Evolutionary conservation across 37 sponge, comb jelly and placozoan species (phyloP).

Genomic region (Geodia barretti): DNA sequence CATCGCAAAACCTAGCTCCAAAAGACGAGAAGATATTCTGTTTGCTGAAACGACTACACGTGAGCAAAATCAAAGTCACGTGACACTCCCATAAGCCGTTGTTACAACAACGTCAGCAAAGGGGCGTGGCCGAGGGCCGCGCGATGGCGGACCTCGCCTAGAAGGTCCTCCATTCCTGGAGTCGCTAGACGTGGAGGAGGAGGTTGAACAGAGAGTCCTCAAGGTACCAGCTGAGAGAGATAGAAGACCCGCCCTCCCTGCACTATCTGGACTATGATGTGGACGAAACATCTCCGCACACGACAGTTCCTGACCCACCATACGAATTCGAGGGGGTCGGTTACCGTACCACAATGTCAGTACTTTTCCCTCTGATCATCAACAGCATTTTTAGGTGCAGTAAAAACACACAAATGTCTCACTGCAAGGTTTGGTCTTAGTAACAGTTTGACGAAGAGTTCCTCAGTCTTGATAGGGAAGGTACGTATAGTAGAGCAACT

Average conservation of each 20-base stretch:
- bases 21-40: too few relatives aligned
- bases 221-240: background rate
- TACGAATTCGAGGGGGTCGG: slow-evolving; percentile 83
- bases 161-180: background rate
- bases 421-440: slow-evolving; percentile 81
- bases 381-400: background rate
- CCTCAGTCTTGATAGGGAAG: slow-evolving; percentile 79
- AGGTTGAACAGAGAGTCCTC: background rate
- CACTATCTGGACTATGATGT: background rate
- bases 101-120: too few relatives aligned
- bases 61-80: background rate
- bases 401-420: too few relatives aligned
- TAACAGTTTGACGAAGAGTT: slow-evolving; percentile 79
- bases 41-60: background rate
- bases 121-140: too few relatives aligned
- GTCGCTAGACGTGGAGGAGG: background rate
- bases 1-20: too few relatives aligned
- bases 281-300: background rate
- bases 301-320: slow-evolving; percentile 79
- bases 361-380: background rate
- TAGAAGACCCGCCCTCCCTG: background rate
- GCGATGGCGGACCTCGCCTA: background rate
- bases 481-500: slow-evolving; percentile 15
- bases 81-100: too few relatives aligned
- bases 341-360: slow-evolving; percentile 74